These are phyloP conservation scores for Henricia sp. DNA, from an alignment of 53 echinoderm and acorn worm species.

Conservation along the genomic window DNA sequence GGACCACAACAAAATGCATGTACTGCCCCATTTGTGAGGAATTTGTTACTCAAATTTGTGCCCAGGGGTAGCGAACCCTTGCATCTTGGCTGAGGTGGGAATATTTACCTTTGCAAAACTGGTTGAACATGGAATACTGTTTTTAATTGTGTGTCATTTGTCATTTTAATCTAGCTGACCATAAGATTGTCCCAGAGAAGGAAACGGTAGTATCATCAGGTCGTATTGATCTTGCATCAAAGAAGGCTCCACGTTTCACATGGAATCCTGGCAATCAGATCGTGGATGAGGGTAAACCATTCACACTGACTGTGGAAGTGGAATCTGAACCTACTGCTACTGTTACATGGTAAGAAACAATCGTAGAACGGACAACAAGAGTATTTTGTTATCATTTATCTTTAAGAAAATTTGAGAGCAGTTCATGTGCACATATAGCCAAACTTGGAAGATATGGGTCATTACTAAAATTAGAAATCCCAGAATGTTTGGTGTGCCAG, in stretches of 20 bases:
- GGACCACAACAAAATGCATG: too few species aligned
- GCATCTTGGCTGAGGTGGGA: background rate
- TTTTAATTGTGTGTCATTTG: background rate
- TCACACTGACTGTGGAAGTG: conserved; percentile 75
- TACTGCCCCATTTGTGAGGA: background rate
- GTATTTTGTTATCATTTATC: too few species aligned
- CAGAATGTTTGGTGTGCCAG: too few species aligned
- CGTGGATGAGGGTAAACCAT: conserved; percentile 83
- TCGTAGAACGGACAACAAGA: background rate
- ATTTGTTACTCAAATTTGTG: background rate
- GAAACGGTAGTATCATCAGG: conserved; percentile 65
- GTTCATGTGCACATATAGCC: too few species aligned
- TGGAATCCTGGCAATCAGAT: conserved; percentile 76
- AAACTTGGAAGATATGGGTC: too few species aligned
- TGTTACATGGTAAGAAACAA: conserved; percentile 78
- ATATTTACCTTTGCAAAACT: background rate
- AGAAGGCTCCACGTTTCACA: conserved; percentile 82
- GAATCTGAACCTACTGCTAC: conserved; percentile 77
- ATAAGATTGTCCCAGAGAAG: conserved; percentile 36
- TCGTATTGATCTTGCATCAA: conserved; percentile 58
- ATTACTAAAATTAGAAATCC: too few species aligned
- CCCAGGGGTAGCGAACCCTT: background rate
- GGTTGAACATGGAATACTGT: too few species aligned
- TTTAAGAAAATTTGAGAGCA: too few species aligned
- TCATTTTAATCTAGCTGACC: conserved; percentile 8